Base-by-base conservation (phyloP, 1,140 invertebrate genomes). In the Micrasema longulum region DNA sequence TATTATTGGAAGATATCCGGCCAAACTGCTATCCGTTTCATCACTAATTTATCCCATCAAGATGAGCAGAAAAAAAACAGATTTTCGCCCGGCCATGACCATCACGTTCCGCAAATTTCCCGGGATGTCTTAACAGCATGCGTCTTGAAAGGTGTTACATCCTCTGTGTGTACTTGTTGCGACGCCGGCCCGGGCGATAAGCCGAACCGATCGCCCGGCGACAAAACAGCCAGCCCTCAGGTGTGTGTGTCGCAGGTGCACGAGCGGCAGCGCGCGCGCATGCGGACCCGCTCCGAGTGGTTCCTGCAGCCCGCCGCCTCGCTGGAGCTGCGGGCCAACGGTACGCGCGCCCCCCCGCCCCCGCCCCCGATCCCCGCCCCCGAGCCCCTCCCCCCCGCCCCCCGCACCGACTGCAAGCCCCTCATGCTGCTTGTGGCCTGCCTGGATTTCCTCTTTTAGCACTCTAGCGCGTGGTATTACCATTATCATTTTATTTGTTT, bases 281-380 rank as follows among this genome's bases (percentile, higher is more conserved):
- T 97, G 95, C 89, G 93, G 82, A 96, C 94, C 48, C 88, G 95
- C 77, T 96, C 94, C 48, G 95, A 97, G 82, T 97, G 95, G 95
- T 97, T 97, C 87, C 88, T 97, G 79, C 91, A 91, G 76, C 91
- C 92, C 50, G 89, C 90, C 57, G 86, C 86, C 78, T 81, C 87
- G 83, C 26, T 31, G 82, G 78, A 88, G 82, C 80, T 87, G 82
- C 76, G 83, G 79, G 76, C 85, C 80, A 76, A 81, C 84, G 80
- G 82, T 87, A 80, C 84, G 84, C 4, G 52, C 79, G 1, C 79
- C 41, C 78, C 72, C 50, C 20, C 41, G 60, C 60, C 23, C 60
- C 20, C 41, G 84, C 83, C 9, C 55, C 80, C 2, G n/a, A n/a
- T 78, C 79, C 69, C 62, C 36, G 76, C 50, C 47, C 78, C 73